Percentiles rank a stretch among this genome's conserved stretches.
phyloP scores from a whole-genome alignment of 2,797 vertebrate species.

The Caiman crocodilus region DNA sequence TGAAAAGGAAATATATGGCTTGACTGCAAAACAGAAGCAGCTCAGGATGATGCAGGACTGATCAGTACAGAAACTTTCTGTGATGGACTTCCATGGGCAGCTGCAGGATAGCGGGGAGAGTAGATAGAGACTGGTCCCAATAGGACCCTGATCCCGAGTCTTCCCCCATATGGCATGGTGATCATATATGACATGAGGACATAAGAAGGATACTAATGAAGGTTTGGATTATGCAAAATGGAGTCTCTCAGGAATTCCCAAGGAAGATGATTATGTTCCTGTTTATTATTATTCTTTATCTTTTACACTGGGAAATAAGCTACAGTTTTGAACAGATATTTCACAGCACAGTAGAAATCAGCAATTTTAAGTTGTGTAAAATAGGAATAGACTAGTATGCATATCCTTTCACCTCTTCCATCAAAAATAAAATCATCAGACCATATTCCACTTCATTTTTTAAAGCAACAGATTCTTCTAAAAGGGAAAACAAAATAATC shows the following conservation, averaged over 20 bases:
- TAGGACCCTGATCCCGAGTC: background rate
- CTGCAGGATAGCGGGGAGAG: background rate
- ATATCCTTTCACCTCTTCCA: background rate
- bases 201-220: rapidly evolving
- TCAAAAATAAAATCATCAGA: rapidly evolving
- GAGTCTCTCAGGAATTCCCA: background rate
- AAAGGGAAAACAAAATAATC: background rate
- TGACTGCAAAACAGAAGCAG: background rate
- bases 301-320: background rate
- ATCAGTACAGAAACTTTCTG: background rate
- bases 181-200: too few relatives aligned
- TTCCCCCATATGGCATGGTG: background rate
- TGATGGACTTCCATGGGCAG: background rate
- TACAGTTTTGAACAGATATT: background rate
- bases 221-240: background rate
- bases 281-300: background rate
- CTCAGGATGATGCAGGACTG: background rate
- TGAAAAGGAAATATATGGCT: background rate
- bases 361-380: background rate
- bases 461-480: background rate
- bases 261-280: background rate
- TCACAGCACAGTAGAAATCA: background rate
- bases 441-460: background rate
- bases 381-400: background rate
- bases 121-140: background rate